Base-by-base conservation (phyloP, 2,888 invertebrate genomes). In the Andrena flavipes region DNA sequence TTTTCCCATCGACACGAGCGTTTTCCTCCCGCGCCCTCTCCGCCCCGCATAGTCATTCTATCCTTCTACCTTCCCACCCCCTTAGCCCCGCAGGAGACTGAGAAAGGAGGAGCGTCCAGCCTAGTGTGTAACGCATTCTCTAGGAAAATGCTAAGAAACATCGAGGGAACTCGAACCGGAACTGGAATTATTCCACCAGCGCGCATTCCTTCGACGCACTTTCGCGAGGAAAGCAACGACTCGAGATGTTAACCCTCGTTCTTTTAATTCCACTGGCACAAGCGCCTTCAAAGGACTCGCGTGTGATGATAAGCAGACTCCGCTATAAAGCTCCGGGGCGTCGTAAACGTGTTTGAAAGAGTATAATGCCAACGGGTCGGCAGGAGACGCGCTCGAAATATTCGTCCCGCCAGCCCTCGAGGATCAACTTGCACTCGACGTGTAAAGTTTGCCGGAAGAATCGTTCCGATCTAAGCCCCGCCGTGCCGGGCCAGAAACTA, bases 361-460 rank as follows among this genome's bases (percentile, higher is more conserved):
- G 42, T 59, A 69, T 26, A 16, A 23, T 26, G 13, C 23, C 7
- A 23, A 33, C 54, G 56, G 33, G 68, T 54, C 68, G 42, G 49
- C 71, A 49, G 48, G 48, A 65, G 77, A 54, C 23, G 59, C 3
- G 60, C 23, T 54, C 30, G 59, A 75, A 33, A 68, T 63, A 80
- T 75, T 71, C 80, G 26, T 59, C 49, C 30, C n/a, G 30, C 7
- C 48, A 1, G 6, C 2, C n/a, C n/a, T n/a, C 13, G 8, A 29
- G 70, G 76, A 83, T 83, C 73, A 64, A 74, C 56, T 65, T 65
- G 62, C 77, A 73, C 64, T 48, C 71, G 76, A 77, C 85, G 87
- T 69, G 76, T 79, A 84, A 87, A 87, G 80, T 86, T 87, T 84
- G 76, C 76, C 54, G 68, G 79, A 77, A 87, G 76, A 84, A 84